Evolutionary conservation across 2,113 vertebrate species (phyloP).

Genomic region (Ammospiza nelsoni): DNA sequence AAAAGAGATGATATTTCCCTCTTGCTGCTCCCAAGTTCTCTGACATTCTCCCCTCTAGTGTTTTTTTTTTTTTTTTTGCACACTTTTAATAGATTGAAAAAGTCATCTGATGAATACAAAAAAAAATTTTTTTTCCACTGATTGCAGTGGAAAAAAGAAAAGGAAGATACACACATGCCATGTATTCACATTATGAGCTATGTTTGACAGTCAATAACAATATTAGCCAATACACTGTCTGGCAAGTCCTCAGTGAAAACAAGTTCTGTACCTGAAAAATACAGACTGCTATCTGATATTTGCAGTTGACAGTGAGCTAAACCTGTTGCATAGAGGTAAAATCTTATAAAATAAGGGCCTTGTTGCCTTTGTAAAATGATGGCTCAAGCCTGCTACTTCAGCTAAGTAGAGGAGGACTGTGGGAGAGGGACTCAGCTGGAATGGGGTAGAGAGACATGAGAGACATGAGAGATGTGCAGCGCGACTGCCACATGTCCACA

Average conservation of each 20-base stretch:
- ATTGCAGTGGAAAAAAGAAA: background rate
- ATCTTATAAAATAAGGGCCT: background rate
- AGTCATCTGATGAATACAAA: background rate
- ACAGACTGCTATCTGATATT: background rate
- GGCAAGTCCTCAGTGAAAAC: background rate
- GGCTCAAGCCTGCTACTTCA: background rate
- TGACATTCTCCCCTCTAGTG: background rate
- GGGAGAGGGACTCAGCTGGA: background rate
- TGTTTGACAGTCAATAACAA: background rate
- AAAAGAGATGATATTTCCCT: background rate
- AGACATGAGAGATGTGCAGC: rapidly evolving
- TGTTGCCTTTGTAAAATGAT: background rate
- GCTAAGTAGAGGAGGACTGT: too few species aligned
- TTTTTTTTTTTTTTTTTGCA: background rate
- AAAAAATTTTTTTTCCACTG: background rate
- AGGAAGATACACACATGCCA: rapidly evolving
- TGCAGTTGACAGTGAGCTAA: background rate
- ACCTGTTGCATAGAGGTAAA: background rate
- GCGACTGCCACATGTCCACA: background rate
- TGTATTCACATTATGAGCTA: background rate
- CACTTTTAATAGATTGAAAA: background rate
- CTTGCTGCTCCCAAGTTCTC: background rate
- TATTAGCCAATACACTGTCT: background rate
- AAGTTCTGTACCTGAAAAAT: background rate
- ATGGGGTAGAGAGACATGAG: background rate